Evolutionary conservation across 2,113 vertebrate species (phyloP).

Genomic region (Gavia stellata): DNA sequence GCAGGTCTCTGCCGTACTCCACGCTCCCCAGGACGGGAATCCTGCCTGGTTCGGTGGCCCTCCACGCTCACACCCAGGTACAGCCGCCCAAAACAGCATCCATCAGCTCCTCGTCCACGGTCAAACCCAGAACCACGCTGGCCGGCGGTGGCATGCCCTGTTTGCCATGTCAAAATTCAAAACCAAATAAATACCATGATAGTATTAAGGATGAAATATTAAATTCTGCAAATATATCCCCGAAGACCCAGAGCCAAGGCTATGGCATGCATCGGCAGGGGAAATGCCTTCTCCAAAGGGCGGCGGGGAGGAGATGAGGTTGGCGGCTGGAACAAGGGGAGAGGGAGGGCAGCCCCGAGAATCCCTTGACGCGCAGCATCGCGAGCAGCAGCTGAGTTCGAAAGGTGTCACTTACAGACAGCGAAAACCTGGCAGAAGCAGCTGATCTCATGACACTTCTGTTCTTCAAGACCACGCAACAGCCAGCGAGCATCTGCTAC

Average conservation of each 20-base stretch:
- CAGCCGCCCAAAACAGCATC: background rate
- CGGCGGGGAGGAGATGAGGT: background rate
- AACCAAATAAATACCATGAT: rapidly evolving
- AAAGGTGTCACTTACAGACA: conserved; percentile 7
- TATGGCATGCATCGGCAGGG: rapidly evolving
- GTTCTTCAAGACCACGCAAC: background rate
- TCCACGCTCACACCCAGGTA: rapidly evolving
- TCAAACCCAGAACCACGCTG: background rate
- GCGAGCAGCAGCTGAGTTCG: background rate
- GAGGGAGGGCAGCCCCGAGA: background rate
- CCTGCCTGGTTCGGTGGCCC: rapidly evolving
- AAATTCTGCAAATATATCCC: background rate
- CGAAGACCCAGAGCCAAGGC: background rate
- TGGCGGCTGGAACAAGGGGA: background rate
- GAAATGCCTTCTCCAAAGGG: background rate
- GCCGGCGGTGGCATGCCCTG: rapidly evolving
- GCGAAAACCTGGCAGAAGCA: conserved; percentile 16
- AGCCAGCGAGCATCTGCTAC: background rate
- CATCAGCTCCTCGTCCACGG: rapidly evolving
- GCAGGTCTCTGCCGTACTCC: background rate
- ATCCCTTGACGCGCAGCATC: background rate
- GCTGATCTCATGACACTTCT: background rate
- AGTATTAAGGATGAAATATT: background rate
- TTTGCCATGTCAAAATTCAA: background rate
- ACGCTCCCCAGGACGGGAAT: background rate